Conservation (phyloP, 2,888 invertebrate genomes). For the Neoitamus cyanurus region DNA sequence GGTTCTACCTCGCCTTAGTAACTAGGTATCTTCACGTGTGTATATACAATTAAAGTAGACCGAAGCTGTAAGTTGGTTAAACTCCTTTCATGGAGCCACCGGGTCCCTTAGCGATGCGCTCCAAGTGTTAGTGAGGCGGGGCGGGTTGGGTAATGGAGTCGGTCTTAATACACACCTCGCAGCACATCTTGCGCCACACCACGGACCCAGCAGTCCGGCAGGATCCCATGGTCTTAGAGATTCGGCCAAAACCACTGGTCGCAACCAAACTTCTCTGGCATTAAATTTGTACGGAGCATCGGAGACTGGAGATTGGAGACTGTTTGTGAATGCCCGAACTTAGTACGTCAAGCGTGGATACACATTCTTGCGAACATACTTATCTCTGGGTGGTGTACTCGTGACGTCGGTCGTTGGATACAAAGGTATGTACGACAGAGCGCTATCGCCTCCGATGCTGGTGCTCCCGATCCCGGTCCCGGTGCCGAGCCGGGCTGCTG, state of each 20-base stretch:
- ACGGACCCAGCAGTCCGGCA: constrained; percentile 29
- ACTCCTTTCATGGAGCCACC: constrained; percentile 50
- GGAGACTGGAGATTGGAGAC: constrained; percentile 33
- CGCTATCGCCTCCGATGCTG: constrained; percentile 41
- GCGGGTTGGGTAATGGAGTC: constrained; percentile 9
- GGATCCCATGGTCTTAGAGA: constrained; percentile 47
- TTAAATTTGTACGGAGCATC: constrained; percentile 51
- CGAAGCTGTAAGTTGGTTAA: constrained; percentile 50
- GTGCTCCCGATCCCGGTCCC: constrained; percentile 23
- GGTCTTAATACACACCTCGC: constrained; percentile 49
- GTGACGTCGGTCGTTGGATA: constrained; percentile 43
- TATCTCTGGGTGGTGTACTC: constrained; percentile 47
- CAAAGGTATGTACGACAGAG: constrained; percentile 48
- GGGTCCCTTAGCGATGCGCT: constrained; percentile 46
- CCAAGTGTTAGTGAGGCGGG: constrained; percentile 32
- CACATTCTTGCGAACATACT: constrained; percentile 48
- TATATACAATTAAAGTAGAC: constrained; percentile 50
- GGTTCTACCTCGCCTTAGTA: neutral
- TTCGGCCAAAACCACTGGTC: constrained; percentile 52
- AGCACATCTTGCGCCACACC: constrained; percentile 47
- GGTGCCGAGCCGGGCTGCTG: constrained; percentile 38
- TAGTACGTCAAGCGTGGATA: constrained; percentile 42
- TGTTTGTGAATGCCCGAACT: constrained; percentile 43
- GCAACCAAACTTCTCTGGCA: constrained; percentile 52
- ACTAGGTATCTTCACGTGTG: constrained; percentile 25